These are phyloP conservation scores for Notechis scutatus DNA, from an alignment of 2,113 vertebrate genomes.

Conservation along the genomic window DNA sequence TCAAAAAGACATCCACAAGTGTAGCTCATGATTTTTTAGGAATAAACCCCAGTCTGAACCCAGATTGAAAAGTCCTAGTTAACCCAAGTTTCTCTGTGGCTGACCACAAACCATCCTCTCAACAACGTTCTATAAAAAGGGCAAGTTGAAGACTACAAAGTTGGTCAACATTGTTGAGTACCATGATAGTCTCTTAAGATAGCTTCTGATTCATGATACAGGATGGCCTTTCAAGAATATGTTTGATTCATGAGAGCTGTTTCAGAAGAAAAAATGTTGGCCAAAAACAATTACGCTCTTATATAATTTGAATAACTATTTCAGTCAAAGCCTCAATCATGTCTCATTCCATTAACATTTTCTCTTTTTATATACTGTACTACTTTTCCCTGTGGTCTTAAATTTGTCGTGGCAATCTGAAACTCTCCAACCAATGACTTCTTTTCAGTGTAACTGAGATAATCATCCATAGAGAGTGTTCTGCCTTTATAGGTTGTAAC, in stretches of 20 bases:
- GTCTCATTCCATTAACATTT: not conserved
- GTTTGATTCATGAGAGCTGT: not conserved
- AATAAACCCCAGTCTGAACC: not conserved
- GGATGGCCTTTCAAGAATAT: not conserved
- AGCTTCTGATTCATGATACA: not conserved
- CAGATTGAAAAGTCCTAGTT: not conserved
- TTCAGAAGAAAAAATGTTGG: slow-evolving; percentile 41
- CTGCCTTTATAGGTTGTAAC: not conserved
- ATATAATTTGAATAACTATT: not conserved
- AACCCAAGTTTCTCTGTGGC: not conserved
- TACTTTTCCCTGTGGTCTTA: not conserved
- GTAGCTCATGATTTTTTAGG: not conserved
- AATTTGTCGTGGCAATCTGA: not conserved
- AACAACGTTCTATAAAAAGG: not conserved
- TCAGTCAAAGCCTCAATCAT: not conserved
- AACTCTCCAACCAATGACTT: not conserved
- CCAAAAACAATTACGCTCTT: not conserved
- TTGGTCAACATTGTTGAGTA: not conserved
- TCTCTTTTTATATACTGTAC: not conserved
- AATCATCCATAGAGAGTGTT: not conserved
- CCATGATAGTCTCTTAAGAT: not conserved
- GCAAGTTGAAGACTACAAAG: not conserved
- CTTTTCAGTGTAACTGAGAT: not conserved
- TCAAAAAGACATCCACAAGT: not conserved
- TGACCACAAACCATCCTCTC: not conserved